phyloP scores from a whole-genome alignment of 2,113 vertebrate species.

The Esox niger region DNA sequence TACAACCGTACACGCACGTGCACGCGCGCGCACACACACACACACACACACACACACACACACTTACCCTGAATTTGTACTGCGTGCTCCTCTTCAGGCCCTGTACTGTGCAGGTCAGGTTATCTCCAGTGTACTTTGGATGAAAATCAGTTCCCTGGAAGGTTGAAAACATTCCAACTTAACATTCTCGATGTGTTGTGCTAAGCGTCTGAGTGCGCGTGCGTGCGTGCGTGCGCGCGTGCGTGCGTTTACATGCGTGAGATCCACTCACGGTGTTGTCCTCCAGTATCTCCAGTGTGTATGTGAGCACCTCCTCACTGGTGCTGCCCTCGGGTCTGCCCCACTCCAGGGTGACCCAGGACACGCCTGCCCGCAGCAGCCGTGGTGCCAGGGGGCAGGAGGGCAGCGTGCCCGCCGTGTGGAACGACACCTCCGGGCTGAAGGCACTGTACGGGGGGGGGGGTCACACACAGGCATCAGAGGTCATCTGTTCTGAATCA shows the following conservation, averaged over 20 bases:
- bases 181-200: background rate
- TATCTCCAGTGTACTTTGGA: conserved; percentile 95
- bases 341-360: conserved; percentile 94
- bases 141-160: conserved; percentile 90
- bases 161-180: background rate
- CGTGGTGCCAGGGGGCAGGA: conserved; percentile 87
- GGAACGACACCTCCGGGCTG: conserved; percentile 91
- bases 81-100: conserved; percentile 95
- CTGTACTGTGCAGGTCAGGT: conserved; percentile 94
- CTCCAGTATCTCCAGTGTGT: conserved; percentile 95
- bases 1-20: no score
- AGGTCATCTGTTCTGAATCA: no score
- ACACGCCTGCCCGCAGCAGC: conserved; percentile 86
- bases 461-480: background rate
- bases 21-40: no score
- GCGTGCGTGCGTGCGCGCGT: background rate
- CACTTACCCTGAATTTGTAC: conserved; percentile 97
- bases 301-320: conserved; percentile 86
- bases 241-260: background rate
- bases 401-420: conserved; percentile 90
- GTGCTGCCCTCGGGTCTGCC: conserved; percentile 86
- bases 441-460: conserved; percentile 77
- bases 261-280: conserved; percentile 91
- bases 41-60: background rate
- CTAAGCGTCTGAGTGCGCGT: background rate